A percentile compares a stretch with the other conserved stretches of the same genome.
Evolutionary conservation across 2,888 invertebrate genomes (phyloP).

Genomic region (Amphiduros pacificus): DNA sequence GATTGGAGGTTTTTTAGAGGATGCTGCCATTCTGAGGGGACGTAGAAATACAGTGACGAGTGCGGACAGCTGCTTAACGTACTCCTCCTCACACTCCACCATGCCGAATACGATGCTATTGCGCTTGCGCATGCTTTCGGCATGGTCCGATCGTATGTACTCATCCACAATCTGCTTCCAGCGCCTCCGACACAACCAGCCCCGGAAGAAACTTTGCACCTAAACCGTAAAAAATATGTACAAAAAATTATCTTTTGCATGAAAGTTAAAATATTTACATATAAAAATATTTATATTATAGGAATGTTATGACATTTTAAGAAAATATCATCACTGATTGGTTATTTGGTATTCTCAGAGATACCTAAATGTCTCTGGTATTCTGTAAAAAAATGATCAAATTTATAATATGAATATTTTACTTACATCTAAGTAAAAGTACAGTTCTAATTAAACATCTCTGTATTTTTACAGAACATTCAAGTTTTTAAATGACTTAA

Average conservation of each 20-base stretch:
- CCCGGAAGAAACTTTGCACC: conserved; percentile 86
- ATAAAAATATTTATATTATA: neutral
- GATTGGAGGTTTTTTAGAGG: conserved; percentile 88
- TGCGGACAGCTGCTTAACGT: conserved; percentile 86
- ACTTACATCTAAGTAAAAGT: no score
- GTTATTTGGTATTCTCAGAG: no score
- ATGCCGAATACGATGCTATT: conserved; percentile 75
- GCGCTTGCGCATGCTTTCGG: conserved; percentile 88
- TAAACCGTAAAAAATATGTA: conserved; percentile 34
- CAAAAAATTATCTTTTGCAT: no score
- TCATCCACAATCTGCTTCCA: conserved; percentile 96
- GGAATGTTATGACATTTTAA: no score
- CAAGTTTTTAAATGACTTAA: no score
- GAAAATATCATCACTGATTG: no score
- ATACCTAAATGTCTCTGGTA: no score
- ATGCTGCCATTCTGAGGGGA: conserved; percentile 87
- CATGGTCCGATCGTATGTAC: conserved; percentile 91
- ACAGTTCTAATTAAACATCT: no score
- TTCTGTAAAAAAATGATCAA: no score
- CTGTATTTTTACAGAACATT: no score
- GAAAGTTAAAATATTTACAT: neutral
- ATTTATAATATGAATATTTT: no score
- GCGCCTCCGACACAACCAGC: conserved; percentile 86
- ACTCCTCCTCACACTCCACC: conserved; percentile 92
- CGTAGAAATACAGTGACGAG: conserved; percentile 83